phyloP scores from a whole-genome alignment of 2,113 vertebrate genomes.

The Uria aalge region DNA sequence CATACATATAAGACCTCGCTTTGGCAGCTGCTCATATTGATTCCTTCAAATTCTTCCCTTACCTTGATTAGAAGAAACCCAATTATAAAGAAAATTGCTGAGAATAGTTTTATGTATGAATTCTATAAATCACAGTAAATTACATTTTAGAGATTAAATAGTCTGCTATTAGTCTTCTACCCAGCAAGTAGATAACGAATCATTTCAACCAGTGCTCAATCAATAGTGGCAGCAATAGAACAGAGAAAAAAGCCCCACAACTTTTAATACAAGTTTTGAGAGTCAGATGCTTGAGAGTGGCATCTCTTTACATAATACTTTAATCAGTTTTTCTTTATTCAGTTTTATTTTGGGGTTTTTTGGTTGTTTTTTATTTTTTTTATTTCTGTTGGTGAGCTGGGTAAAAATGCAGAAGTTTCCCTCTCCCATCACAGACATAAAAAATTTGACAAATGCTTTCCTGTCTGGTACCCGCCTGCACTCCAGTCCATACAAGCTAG shows the following conservation, averaged over 20 bases:
- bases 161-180: not conserved
- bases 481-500: not conserved
- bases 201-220: not conserved
- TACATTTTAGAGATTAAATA: not conserved
- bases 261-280: not conserved
- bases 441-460: not conserved
- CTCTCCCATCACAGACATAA: not conserved
- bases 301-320: not conserved
- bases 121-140: not conserved
- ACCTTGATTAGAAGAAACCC: not conserved
- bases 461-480: not conserved
- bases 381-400: not conserved
- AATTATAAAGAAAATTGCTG: not conserved
- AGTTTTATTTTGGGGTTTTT: not conserved
- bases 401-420: not conserved
- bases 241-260: too few species aligned
- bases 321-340: not conserved
- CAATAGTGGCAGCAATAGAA: not conserved
- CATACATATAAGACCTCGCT: not conserved
- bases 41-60: not conserved
- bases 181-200: not conserved
- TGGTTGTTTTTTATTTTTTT: not conserved
- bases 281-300: not conserved
- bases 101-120: not conserved
- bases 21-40: not conserved